Evolutionary conservation across 2,113 vertebrate genomes (phyloP), one percentile per base, ranked within the genome.

Genomic region (Anhinga anhinga): DNA sequence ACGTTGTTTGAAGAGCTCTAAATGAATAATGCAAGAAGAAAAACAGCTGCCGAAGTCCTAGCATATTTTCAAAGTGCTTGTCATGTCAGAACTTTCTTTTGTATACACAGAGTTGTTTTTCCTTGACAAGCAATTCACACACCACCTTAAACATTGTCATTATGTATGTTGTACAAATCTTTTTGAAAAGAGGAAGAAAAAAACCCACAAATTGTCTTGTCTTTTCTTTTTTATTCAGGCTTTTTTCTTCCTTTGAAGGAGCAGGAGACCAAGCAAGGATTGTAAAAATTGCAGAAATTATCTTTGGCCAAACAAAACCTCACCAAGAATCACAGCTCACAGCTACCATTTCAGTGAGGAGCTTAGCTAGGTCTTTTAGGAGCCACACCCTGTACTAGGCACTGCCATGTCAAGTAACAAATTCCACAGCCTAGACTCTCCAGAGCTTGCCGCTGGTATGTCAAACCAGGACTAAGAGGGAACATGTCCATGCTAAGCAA

Each of bases 171-270:
- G 52, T 30, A 88, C 18, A 59, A 42, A 56, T 38, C 32, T 83
- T 77, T 53, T 70, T 15, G 71, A 66, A 82, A 29, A 65, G 5
- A 74, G 18, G 17, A 76, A 66, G 23, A 7, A 69, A 38, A 69
- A 71, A 11, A 11, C 0, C 0, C 5, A n/a, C 2, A 63, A 53
- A 82, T 20, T 36, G 15, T 29, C 6, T 55, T 49, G 25, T 22
- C 13, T 40, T 23, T 29, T 30, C 15, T 52, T 2, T 58, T 16
- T 19, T 11, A 13, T 40, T 65, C 18, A 26, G 61, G 12, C 2
- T 62, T 44, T n/a, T 29, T 25, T 62, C 32, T 70, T 59, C 44
- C 2, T 83, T 89, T 76, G 19, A 83, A 79, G 23, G 12, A 49
- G 36, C 17, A 73, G 55, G 23, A 88, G 17, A 74, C 45, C 5